phyloP scores from a whole-genome alignment of 2,113 vertebrate genomes.

The Sminthopsis crassicaudata region DNA sequence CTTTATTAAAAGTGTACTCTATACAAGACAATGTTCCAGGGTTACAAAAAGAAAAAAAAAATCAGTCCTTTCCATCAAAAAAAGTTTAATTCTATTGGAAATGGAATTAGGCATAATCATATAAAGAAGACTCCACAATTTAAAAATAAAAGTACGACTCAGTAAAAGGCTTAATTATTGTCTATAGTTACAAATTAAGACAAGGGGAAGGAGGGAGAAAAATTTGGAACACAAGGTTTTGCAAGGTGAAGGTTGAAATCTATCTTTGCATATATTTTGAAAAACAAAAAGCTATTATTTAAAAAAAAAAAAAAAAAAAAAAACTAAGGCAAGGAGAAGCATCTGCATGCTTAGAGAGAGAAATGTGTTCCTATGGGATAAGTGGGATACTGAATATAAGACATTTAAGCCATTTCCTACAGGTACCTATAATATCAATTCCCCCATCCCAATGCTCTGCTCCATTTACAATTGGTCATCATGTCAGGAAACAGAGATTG shows the following conservation, averaged over 20 bases:
- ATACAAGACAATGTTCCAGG: background rate
- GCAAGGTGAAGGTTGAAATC: no score
- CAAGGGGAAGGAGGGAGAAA: no score
- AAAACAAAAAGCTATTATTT: no score
- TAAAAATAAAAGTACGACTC: background rate
- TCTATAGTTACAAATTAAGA: background rate
- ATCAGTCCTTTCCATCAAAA: background rate
- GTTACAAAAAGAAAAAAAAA: background rate
- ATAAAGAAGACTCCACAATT: background rate
- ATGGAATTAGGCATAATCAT: background rate
- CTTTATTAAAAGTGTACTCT: background rate
- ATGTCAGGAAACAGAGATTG: background rate
- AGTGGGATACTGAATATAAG: background rate
- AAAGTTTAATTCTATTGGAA: background rate
- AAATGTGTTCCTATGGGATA: background rate
- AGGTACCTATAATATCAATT: background rate
- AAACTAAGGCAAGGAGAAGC: background rate
- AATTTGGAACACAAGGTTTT: no score
- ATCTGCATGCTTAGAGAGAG: background rate
- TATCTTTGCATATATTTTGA: no score
- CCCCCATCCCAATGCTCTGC: background rate
- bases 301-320: no score
- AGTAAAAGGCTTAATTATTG: background rate
- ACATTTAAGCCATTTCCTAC: background rate
- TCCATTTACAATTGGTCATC: background rate